Base-by-base conservation (phyloP, 2,888 invertebrate species). In the Dryadula phaetusa region DNA sequence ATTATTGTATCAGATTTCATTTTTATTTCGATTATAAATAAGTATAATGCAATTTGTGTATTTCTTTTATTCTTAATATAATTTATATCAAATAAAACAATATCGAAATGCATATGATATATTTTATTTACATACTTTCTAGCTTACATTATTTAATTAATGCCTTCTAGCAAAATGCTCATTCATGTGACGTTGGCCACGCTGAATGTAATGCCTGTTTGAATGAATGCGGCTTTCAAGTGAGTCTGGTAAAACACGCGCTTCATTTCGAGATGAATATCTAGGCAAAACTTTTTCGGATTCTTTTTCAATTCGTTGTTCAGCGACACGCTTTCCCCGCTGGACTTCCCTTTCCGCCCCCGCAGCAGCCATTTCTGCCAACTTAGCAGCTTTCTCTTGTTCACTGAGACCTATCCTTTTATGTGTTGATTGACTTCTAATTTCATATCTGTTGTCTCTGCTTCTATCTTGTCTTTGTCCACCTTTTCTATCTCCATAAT, bases 151-250 rank as follows among this genome's bases (percentile, higher is more conserved):
- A 28, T 4, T 16, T 47, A 49, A 14, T 28, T 25, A 56, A 14
- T 52, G 95, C 80, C 96, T 93, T 70, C 94, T 93, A 0, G 97
- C 96, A 91, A 98, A 98, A 87, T 98, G 95, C 70, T 95, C 94
- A 76, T 97, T 95, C 97, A 98, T 97, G 60, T 97, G 95, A 25
- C 93, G 90, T 20, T 94, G 94, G 3, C 96, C 96, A 66, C 98
- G 94, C 84, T 99, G 98, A 73, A 98, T 97, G 78, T 97, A 97
- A 84, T 98, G 97, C 49, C 97, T 94, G 82, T 98, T 99, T 14
- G 98, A 95, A 79, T 96, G 97, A 60, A 99, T 95, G 74, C 98
- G 94, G 71, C 95, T 95, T 80, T 97, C 98, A 0, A 99, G 95
- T 10, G 96, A 95, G 64, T 95, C 95, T 22, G 93, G 94, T 73